Conservation (phyloP, 2,797 vertebrate species). For the Crenichthys baileyi region DNA sequence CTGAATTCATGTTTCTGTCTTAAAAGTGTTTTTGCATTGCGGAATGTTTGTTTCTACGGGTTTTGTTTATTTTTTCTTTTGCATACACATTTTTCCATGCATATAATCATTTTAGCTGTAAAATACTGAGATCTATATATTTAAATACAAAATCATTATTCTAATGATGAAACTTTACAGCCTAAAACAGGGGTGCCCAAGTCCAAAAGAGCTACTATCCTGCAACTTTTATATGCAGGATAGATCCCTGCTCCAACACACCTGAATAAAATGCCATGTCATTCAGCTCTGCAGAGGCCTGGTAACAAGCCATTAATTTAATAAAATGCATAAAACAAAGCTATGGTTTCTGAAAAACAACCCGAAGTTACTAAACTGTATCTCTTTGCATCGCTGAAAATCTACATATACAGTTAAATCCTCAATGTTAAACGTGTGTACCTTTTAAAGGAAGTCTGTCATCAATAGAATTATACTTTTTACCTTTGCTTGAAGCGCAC, state of each 20-base stretch:
- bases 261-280: neutral
- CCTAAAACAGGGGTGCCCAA: neutral
- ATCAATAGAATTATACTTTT: neutral
- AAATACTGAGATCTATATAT: neutral
- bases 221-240: neutral
- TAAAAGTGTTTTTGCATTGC: conserved; percentile 64
- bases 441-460: neutral
- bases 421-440: neutral
- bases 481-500: too few species aligned
- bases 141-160: neutral
- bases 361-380: too few species aligned
- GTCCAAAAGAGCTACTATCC: neutral
- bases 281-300: too few species aligned
- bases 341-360: neutral
- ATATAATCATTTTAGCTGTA: neutral
- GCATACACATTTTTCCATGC: neutral
- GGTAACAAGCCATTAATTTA: too few species aligned
- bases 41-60: neutral
- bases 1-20: conserved; percentile 59
- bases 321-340: too few species aligned
- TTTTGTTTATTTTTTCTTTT: conserved; percentile 78
- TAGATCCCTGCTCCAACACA: neutral
- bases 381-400: neutral
- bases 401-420: neutral
- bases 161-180: neutral